phyloP scores from a whole-genome alignment of 1,140 invertebrate species.

The Leptonema lineaticorne region DNA sequence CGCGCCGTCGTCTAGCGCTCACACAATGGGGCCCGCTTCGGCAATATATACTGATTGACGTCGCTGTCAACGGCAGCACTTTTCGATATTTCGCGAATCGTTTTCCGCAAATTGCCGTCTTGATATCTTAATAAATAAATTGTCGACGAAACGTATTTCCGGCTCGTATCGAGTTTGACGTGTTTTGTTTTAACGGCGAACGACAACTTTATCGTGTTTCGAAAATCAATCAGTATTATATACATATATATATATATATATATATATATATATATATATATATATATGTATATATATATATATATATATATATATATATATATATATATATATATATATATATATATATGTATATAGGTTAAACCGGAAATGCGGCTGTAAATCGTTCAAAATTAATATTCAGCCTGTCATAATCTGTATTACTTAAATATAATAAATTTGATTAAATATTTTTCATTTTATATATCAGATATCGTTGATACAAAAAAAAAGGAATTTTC shows the following conservation, averaged over 20 bases:
- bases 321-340: no score
- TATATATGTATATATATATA: not conserved
- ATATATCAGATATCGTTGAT: no score
- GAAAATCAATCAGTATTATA: constrained; percentile 6
- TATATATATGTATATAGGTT: no score
- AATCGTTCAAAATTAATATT: no score
- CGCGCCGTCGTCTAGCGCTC: no score
- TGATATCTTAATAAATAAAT: constrained; percentile 8
- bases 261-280: constrained; percentile 6
- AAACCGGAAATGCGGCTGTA: no score
- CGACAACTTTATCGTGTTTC: not conserved
- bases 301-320: no score
- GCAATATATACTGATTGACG: constrained; percentile 6
- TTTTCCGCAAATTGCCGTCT: not conserved
- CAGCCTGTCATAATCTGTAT: no score
- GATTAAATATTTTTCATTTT: no score
- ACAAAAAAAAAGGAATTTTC: no score
- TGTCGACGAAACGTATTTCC: not conserved
- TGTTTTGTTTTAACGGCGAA: constrained; percentile 7
- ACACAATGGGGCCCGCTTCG: no score
- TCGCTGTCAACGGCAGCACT: constrained; percentile 8
- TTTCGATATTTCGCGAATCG: not conserved
- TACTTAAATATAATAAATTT: no score
- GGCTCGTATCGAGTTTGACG: not conserved
- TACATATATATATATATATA: constrained; percentile 1